Base-by-base conservation (phyloP, 2,888 invertebrate genomes). In the Ormyrus pomaceus region DNA sequence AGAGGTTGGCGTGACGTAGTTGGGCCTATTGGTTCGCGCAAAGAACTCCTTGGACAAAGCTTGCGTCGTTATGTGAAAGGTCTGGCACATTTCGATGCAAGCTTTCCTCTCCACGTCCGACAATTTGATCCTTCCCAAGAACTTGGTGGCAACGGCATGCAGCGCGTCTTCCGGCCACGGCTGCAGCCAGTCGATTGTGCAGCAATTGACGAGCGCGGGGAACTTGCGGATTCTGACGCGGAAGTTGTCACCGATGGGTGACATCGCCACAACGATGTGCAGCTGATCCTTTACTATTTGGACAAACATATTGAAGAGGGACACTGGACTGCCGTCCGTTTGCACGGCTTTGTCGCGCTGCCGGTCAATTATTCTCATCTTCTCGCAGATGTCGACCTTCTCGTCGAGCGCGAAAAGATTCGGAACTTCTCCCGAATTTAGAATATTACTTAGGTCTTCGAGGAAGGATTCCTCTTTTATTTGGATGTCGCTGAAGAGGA, bases 121-220 rank as follows among this genome's bases (percentile, higher is more conserved):
- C 69, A 98, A 91, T 84, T 97, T 95, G 50, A 97, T 94, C 78
- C 95, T 95, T 73, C 93, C 94, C 11, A 98, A 91, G 90, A 97
- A 90, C 84, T 92, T 91, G 0, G 94, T 95, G 0, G 98, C 97
- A 0, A 98, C 98, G 0, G 98, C 98, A 50, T 96, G 91, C 50
- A 98, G 90, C 0, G 98, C 98, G 91, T 98, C 98, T 85, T 96
- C 94, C 0, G 99, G 98, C 99, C 99, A 98, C 64, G 96, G 93
- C 92, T 96, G 97, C 90, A 98, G 96, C 98, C 98, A 98, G 89
- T 98, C 97, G 82, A 98, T 98, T 0, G 98, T 98, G 89, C 98
- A 98, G 89, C 98, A 98, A 89, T 98, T 98, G 77, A 98, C 96
- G 53, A 98, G 93, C 0, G 98, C 95, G 0, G 98, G 98, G 89